Percentiles rank a stretch among this genome's conserved stretches.
These are phyloP conservation scores for Drosophila lacicola DNA, from an alignment of 2,888 invertebrate genomes.

Conservation along the genomic window DNA sequence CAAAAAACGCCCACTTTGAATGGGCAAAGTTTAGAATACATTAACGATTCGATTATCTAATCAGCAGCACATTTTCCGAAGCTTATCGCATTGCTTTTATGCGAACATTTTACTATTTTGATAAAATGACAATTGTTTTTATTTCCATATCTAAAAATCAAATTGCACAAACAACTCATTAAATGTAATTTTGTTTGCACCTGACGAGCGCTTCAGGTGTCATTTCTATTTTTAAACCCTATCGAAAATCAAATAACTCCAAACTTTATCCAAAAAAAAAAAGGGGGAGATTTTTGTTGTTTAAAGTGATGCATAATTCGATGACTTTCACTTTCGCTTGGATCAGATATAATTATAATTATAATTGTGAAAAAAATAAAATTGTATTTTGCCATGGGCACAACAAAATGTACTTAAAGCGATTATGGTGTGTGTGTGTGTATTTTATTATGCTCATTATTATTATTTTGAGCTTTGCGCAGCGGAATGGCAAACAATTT, in stretches of 20 bases:
- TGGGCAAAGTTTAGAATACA: neutral
- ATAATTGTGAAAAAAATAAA: conserved; percentile 40
- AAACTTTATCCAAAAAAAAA: conserved; percentile 3
- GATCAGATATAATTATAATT: conserved; percentile 52
- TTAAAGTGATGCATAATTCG: conserved; percentile 43
- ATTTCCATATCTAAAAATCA: neutral
- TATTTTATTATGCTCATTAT: conserved; percentile 27
- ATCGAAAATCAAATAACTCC: conserved; percentile 5
- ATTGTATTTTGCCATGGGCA: conserved; percentile 40
- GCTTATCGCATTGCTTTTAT: conserved; percentile 2
- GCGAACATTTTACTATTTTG: neutral
- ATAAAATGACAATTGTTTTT: neutral
- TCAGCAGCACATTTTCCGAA: neutral
- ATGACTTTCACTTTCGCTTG: conserved; percentile 60
- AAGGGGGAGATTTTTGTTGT: neutral
- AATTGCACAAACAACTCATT: neutral
- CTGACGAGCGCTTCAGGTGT: conserved; percentile 1
- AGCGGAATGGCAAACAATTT: conserved; percentile 63
- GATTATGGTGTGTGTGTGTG: conserved; percentile 26
- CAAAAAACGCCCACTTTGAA: neutral
- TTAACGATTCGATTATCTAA: neutral
- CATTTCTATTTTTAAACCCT: conserved; percentile 35
- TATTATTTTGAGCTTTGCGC: conserved; percentile 35
- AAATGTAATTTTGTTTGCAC: conserved; percentile 2
- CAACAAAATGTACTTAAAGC: conserved; percentile 53